Base-by-base conservation (phyloP, 2,113 vertebrate genomes). In the Numenius arquata region DNA sequence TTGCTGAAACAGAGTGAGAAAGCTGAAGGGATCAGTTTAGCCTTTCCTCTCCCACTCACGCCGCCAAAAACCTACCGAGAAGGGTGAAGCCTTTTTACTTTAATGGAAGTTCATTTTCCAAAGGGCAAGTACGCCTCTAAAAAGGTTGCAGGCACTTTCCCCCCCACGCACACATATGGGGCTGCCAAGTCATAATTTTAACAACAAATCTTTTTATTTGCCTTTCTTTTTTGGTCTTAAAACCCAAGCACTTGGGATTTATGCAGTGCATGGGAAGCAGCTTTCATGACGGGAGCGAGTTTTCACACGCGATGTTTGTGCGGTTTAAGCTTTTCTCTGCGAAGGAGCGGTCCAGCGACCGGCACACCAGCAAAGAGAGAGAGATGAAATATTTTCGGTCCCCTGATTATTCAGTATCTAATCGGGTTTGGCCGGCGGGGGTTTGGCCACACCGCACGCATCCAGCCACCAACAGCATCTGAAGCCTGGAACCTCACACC, bases 121-220 rank as follows among this genome's bases (percentile, higher is more conserved):
- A 79, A 93, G 89, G 89, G 84, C 84, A 81, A 95, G 52, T 81
- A 50, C 55, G 87, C 65, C 81, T 95, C 94, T 91, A 43, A 92
- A 95, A 89, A 97, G 67, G 78, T 93, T 94, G 78, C 90, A 96
- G 90, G 89, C 70, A 9, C 87, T 94, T 88, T 40, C 40, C 87
- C n/a, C 87, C 72, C 67, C 85, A 19, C 14, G 0, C 85, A 70
- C 48, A 70, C 55, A 18, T 8, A 58, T 0, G 5, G 50, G 55
- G 74, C 72, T 91, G 95, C 94, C 95, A 96, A 96, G 87, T 56
- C 66, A 48, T 94, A 79, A 94, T 94, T 96, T 96, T 91, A 89
- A 94, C 84, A 79, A 55, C 74, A 89, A 55, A 93, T 89, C 48
- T 72, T 95, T 94, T 93, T 76, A 93, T 96, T 95, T 96, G 87